A percentile compares a stretch with the other conserved stretches of the same genome.
Evolutionary conservation across 64 coral and sea anemone species (phyloP).

Genomic region (Montipora sp.): DNA sequence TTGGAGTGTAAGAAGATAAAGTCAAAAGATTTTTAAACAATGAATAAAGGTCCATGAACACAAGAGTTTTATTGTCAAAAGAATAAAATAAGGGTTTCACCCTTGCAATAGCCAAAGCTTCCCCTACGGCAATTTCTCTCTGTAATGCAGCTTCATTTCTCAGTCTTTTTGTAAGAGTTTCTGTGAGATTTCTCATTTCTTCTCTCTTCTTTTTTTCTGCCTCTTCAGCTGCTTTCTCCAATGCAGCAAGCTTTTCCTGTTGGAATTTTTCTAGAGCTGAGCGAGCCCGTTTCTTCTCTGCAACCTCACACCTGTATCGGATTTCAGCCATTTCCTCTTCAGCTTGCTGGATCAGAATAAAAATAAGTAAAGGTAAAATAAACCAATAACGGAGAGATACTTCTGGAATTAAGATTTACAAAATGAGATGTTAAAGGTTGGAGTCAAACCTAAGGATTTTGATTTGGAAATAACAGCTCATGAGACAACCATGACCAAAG

Average conservation of each 20-base stretch:
- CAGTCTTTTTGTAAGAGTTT: constrained; percentile 68
- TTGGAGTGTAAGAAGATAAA: not conserved
- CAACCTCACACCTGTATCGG: constrained; percentile 89
- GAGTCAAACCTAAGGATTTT: no score
- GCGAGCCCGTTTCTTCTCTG: constrained; percentile 94
- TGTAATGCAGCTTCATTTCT: constrained; percentile 79
- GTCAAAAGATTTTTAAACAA: not conserved
- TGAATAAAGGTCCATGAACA: no score
- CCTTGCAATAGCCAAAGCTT: constrained; percentile 73
- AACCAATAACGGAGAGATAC: no score
- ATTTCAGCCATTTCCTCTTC: constrained; percentile 94
- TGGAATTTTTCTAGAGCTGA: constrained; percentile 69
- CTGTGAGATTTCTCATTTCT: constrained; percentile 71
- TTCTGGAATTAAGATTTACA: not conserved
- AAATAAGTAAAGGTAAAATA: not conserved
- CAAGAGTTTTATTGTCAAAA: not conserved
- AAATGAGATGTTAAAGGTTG: not conserved
- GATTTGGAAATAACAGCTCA: no score
- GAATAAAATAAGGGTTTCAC: constrained; percentile 5
- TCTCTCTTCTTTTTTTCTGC: constrained; percentile 82
- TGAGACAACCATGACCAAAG: no score
- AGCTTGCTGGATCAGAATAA: constrained; percentile 43
- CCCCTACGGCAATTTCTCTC: constrained; percentile 80
- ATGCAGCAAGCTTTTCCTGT: constrained; percentile 68
- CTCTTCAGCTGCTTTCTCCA: constrained; percentile 68